phyloP scores from a whole-genome alignment of 2,113 vertebrate genomes.

The Mugil cephalus region DNA sequence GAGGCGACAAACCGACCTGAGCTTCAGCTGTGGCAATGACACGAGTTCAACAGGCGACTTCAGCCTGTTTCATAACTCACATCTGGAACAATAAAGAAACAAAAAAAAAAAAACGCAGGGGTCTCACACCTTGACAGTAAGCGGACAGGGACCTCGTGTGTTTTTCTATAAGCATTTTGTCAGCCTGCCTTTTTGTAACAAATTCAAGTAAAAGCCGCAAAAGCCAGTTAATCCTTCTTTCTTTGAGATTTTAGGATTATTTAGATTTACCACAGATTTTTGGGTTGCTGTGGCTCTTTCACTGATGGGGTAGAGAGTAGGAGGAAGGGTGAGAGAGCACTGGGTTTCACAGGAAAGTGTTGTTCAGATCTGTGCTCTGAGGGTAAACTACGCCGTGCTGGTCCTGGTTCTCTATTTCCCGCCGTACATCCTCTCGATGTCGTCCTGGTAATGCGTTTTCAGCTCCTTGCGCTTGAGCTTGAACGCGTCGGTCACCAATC shows the following conservation, averaged over 20 bases:
- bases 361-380: slow-evolving; percentile 33
- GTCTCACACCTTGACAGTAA: slow-evolving; percentile 37
- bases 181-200: slow-evolving; percentile 3
- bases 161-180: slow-evolving; percentile 10
- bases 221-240: slow-evolving; percentile 15
- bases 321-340: slow-evolving; percentile 18
- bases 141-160: background rate
- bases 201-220: slow-evolving; percentile 47
- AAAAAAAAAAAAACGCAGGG: slow-evolving; percentile 31
- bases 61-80: slow-evolving; percentile 70
- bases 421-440: slow-evolving; percentile 95
- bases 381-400: background rate
- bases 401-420: slow-evolving; percentile 78
- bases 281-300: slow-evolving; percentile 83
- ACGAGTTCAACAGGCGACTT: slow-evolving; percentile 61
- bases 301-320: slow-evolving; percentile 51
- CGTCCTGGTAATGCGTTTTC: slow-evolving; percentile 89
- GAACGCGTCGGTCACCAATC: slow-evolving; percentile 96
- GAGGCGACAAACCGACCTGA: slow-evolving; percentile 15
- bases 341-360: slow-evolving; percentile 23
- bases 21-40: slow-evolving; percentile 27
- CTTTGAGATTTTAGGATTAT: slow-evolving; percentile 77
- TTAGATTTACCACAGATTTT: slow-evolving; percentile 77
- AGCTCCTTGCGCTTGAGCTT: slow-evolving; percentile 97
- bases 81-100: slow-evolving; percentile 69